These are phyloP conservation scores for Dendropsophus ebraccatus DNA, from an alignment of 2,113 vertebrate genomes.

Conservation along the genomic window DNA sequence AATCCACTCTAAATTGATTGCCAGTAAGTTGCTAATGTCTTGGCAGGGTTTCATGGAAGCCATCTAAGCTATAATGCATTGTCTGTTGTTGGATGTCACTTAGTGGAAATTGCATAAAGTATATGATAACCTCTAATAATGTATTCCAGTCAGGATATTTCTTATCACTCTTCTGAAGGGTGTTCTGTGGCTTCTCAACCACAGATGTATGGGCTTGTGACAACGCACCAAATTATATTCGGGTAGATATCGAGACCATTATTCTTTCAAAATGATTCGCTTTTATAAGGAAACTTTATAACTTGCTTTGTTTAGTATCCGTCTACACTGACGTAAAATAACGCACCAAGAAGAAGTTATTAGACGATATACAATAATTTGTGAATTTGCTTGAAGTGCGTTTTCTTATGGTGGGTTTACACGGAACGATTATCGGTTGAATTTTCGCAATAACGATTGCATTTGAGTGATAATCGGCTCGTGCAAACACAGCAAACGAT, in stretches of 20 bases:
- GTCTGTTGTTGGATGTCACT: conserved; percentile 50
- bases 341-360: no score
- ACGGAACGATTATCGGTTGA: no score
- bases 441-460: no score
- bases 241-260: neutral
- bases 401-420: no score
- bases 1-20: conserved; percentile 46
- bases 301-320: no score
- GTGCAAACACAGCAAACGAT: no score
- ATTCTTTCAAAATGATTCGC: neutral
- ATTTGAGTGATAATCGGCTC: no score
- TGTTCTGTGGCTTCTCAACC: neutral
- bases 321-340: no score
- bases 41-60: conserved; percentile 50
- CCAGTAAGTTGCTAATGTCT: conserved; percentile 54
- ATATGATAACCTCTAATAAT: conserved; percentile 30
- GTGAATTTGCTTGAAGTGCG: no score
- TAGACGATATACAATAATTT: no score
- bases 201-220: conserved; percentile 2
- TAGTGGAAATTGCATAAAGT: conserved; percentile 47
- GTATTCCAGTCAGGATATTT: conserved; percentile 21
- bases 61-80: conserved; percentile 43
- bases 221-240: neutral
- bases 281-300: neutral
- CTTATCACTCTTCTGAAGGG: conserved; percentile 26